phyloP scores from a whole-genome alignment of 2,888 invertebrate species.

The Apoda limacodes region DNA sequence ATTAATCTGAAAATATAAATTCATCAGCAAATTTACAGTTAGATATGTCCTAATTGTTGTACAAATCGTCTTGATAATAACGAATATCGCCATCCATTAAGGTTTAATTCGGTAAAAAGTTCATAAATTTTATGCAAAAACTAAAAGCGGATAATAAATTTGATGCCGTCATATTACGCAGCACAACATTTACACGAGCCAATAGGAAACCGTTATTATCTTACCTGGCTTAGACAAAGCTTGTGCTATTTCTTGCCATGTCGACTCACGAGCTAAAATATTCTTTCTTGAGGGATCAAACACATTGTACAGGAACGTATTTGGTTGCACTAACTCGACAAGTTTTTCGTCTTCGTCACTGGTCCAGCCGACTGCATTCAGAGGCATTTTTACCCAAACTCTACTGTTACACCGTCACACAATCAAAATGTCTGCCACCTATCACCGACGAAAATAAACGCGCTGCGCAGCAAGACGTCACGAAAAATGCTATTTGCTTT shows the following conservation, averaged over 20 bases:
- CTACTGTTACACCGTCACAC: slow-evolving; percentile 28
- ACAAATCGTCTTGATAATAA: too few relatives aligned
- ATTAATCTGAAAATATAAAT: too few relatives aligned
- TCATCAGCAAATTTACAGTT: too few relatives aligned
- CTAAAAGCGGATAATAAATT: too few relatives aligned
- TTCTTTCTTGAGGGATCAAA: slow-evolving; percentile 52
- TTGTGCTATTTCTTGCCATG: slow-evolving; percentile 57
- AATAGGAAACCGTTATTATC: too few relatives aligned
- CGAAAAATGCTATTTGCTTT: too few relatives aligned
- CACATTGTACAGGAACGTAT: slow-evolving; percentile 45
- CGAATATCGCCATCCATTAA: too few relatives aligned
- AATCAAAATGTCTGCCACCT: slow-evolving; percentile 62
- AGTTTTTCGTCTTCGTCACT: slow-evolving; percentile 51
- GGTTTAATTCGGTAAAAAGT: too few relatives aligned
- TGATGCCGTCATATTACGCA: too few relatives aligned
- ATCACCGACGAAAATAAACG: slow-evolving; percentile 55
- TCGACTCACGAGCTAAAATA: slow-evolving; percentile 47
- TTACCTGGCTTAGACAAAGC: slow-evolving; percentile 51
- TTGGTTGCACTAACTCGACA: slow-evolving; percentile 50
- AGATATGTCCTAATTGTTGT: too few relatives aligned
- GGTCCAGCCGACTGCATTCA: slow-evolving; percentile 53
- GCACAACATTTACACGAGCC: too few relatives aligned
- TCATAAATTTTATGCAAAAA: too few relatives aligned
- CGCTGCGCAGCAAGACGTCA: slow-evolving; percentile 59
- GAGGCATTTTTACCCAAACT: slow-evolving; percentile 59